A percentile compares a stretch with the other conserved stretches of the same genome.
Conservation (phyloP, 2,888 invertebrate species). For the Odontocolon sp. region DNA sequence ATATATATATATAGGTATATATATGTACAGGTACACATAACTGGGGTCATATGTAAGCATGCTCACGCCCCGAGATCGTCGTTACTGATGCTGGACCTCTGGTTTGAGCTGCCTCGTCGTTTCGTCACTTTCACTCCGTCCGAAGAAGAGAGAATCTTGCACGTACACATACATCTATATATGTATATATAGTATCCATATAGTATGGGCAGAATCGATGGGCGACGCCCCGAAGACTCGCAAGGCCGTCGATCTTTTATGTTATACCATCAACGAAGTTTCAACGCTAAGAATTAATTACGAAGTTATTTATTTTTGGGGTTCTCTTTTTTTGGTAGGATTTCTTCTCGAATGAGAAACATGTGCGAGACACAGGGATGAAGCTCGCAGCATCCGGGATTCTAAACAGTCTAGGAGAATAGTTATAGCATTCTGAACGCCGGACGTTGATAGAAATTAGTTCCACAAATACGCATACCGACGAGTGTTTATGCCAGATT, state of each 20-base stretch:
- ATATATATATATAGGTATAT: too few species aligned
- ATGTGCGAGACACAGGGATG: conserved; percentile 1
- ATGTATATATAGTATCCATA: too few species aligned
- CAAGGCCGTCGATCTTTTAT: conserved; percentile 55
- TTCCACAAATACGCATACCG: conserved; percentile 13
- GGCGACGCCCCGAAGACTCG: conserved; percentile 56
- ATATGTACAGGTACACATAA: conserved; percentile 34
- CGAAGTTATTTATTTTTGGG: conserved; percentile 36
- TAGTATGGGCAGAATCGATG: conserved; percentile 39
- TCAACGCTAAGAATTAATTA: conserved; percentile 30
- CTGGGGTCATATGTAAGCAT: conserved; percentile 18
- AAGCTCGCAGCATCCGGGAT: conserved; percentile 9
- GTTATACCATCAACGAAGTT: conserved; percentile 18
- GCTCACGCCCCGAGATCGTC: conserved; percentile 25
- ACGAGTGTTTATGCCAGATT: neutral
- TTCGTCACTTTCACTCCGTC: conserved; percentile 71
- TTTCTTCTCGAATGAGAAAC: conserved; percentile 9
- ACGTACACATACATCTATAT: conserved; percentile 3
- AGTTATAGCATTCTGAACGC: conserved; percentile 7
- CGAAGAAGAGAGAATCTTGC: conserved; percentile 58
- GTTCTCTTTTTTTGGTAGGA: conserved; percentile 5
- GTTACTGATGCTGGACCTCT: conserved; percentile 45
- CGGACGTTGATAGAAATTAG: conserved; percentile 20
- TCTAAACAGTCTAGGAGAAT: neutral
- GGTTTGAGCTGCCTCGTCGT: conserved; percentile 41